Base-by-base conservation (phyloP, 2,797 vertebrate species). In the Acipenser ruthenus region DNA sequence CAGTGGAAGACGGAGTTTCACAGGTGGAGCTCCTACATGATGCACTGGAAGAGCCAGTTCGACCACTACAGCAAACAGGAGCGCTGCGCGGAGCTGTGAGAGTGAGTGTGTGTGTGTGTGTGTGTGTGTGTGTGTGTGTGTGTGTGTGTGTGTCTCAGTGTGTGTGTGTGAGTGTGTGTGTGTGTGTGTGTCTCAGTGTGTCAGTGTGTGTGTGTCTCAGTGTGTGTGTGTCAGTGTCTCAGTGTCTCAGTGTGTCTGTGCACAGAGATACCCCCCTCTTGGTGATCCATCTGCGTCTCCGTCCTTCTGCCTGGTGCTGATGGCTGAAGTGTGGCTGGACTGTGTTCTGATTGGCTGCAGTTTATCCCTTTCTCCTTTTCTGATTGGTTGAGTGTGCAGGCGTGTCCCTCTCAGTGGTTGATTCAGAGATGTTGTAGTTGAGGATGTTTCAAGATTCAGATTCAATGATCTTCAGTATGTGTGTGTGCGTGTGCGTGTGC, bases 1-100 rank as follows among this genome's bases (percentile, higher is more conserved):
- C 94, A 96, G 76, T 97, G 94, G 94, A 95, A 95, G 81, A 84
- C 93, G 64, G 94, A 97, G 80, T 97, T 97, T 73, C 92, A 95
- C 73, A 94, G 93, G 78, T 97, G 94, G 94, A 95, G 93, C 68
- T 93, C 93, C 81, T 97, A 97, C 86, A 97, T 96, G 94, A 93
- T 95, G 89, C 93, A 95, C 82, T 96, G 94, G 94, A 96, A 95
- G 87, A 95, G 91, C 79, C 94, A 97, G 83, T 97, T 96, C 56
- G 94, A 97, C 83, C 94, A 95, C 75, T 97, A 96, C 90, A 97
- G 93, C 92, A 94, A 94, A 79, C 94, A 95, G 78, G 94, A 94
- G 77, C 93, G 93, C 74, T 97, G 94, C 84, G 87, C 92, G 8
- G 92, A 94, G 75, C 92, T 95, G 84, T 96, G 70, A 60, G 23